Conservation (phyloP, 2,888 invertebrate species). For the Metellina segmentata region DNA sequence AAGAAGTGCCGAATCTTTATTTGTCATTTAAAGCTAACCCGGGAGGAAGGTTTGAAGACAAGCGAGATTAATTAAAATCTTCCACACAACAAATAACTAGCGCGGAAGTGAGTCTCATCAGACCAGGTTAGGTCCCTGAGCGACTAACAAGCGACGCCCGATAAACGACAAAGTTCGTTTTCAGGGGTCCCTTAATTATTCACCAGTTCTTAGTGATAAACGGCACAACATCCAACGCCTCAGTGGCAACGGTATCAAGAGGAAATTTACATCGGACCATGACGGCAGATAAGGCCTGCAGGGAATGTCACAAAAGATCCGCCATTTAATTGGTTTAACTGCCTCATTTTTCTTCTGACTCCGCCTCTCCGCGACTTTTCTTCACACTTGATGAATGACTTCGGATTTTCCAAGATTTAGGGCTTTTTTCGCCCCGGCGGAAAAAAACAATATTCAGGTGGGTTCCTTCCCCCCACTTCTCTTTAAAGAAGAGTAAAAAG, state of each 20-base stretch:
- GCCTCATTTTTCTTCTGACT: conserved; percentile 75
- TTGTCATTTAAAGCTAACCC: conserved; percentile 76
- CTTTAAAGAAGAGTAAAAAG: not conserved
- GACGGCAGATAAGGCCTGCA: conserved; percentile 74
- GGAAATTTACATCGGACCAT: conserved; percentile 75
- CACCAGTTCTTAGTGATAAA: conserved; percentile 77
- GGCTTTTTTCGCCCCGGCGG: conserved; percentile 29
- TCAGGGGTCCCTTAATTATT: conserved; percentile 74
- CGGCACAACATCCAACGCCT: conserved; percentile 68
- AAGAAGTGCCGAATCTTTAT: conserved; percentile 75
- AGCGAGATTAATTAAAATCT: conserved; percentile 77
- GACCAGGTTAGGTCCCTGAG: conserved; percentile 69
- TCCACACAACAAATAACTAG: conserved; percentile 76
- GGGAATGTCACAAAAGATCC: conserved; percentile 76
- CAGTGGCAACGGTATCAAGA: conserved; percentile 71
- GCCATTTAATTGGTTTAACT: conserved; percentile 77
- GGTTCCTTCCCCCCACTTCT: too few relatives aligned
- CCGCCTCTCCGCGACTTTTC: conserved; percentile 38
- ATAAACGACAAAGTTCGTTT: conserved; percentile 77
- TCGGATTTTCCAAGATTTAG: conserved; percentile 72
- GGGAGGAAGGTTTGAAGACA: conserved; percentile 74
- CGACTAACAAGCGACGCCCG: conserved; percentile 49
- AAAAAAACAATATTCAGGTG: too few relatives aligned
- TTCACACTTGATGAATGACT: conserved; percentile 72
- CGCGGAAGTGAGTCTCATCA: conserved; percentile 73